Base-by-base conservation (phyloP, 2,797 vertebrate species). In the Peromyscus eremicus region DNA sequence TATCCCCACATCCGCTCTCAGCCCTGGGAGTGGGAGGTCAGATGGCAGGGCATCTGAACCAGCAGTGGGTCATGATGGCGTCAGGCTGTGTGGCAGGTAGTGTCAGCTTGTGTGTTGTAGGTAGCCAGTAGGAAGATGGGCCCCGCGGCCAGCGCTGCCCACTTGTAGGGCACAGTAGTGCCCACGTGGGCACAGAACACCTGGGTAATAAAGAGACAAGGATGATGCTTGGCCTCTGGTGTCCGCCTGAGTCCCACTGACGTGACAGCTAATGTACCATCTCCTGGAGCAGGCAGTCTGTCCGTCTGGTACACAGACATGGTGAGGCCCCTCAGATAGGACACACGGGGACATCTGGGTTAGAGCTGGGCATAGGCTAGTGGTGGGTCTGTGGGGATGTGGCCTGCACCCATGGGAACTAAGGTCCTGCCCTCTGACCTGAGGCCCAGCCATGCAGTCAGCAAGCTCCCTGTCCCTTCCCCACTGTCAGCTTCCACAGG, bases 121-220 rank as follows among this genome's bases (percentile, higher is more conserved):
- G 77, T 90, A 64, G 71, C 19, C 82, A n/a, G 60, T 92, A 92
- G 81, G 71, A 77, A 77, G 66, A 68, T 62, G 34, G 70, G 68
- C 55, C 91, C 32, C 1, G 8, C 2, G 34, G 68, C 19, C 66
- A 34, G 40, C 40, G 10, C 32, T 6, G 25, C 37, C 70, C 5
- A 0, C 25, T 9, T 7, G 40, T 14, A 49, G 52, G 62, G 1
- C 49, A 34, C 32, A 11, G 32, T 43, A 27, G 16, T 21, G 46
- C 6, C 62, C 46, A 19, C 19, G 2, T 79, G 46, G n/a, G n/a
- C 43, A 52, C 29, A n/a, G 13, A 14, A 32, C 2, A 0, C 82
- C 85, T 87, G 83, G 82, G 94, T 80, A 98, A 97, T 97, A 97
- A 97, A 97, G 92, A 96, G 92, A 96, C 92, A 3, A 93, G 14